Percentiles rank a stretch among this genome's conserved stretches.
Evolutionary conservation across 2,113 vertebrate genomes (phyloP).

Genomic region (Promerops cafer): DNA sequence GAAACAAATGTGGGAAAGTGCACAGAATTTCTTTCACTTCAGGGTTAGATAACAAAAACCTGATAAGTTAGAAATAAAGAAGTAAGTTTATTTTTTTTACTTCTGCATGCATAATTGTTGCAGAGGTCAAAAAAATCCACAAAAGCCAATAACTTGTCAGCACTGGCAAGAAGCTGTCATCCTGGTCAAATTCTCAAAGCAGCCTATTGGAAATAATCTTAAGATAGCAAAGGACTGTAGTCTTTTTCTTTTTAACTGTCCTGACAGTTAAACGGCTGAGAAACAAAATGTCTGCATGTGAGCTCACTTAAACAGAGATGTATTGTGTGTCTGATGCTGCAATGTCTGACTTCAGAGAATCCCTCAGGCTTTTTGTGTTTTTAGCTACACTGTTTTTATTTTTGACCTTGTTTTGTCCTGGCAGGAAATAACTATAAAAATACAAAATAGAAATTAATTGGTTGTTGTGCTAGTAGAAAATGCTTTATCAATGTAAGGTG

Average conservation of each 20-base stretch:
- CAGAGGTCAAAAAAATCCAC: constrained; percentile 15
- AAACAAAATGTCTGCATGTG: neutral
- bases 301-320: neutral
- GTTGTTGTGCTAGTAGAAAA: neutral
- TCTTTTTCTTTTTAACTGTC: neutral
- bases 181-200: neutral
- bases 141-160: neutral
- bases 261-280: neutral
- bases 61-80: constrained; percentile 51
- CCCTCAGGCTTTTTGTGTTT: neutral
- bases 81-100: constrained; percentile 51
- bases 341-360: neutral
- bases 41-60: constrained; percentile 66
- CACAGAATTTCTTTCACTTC: constrained; percentile 70
- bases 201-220: neutral
- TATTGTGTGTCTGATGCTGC: neutral
- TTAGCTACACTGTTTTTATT: neutral
- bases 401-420: neutral
- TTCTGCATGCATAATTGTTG: neutral
- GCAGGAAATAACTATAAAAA: neutral
- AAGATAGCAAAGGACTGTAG: neutral
- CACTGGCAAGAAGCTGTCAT: neutral
- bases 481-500: neutral
- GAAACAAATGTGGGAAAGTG: constrained; percentile 84
- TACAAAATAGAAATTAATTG: neutral